Percentiles rank a stretch among this genome's conserved stretches.
Conservation (phyloP, 2,888 invertebrate genomes). For the Netelia melanura region DNA sequence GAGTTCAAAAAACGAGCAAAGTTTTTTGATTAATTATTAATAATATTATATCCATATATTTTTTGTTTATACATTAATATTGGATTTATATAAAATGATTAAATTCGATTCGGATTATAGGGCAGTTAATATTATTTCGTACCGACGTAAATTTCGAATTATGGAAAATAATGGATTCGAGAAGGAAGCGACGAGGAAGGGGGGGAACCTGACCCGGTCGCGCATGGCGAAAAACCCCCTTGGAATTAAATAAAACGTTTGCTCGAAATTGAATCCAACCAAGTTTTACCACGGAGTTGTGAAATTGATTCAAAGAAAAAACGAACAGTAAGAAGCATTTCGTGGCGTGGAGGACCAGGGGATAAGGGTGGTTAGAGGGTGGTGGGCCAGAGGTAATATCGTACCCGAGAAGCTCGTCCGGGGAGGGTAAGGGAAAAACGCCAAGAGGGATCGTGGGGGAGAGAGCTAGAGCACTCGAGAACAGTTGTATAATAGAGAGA, state of each 20-base stretch:
- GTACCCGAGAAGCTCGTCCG: conserved; percentile 45
- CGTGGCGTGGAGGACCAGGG: conserved; percentile 4
- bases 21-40: too few species aligned
- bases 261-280: conserved; percentile 64
- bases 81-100: too few species aligned
- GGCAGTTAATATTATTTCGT: too few species aligned
- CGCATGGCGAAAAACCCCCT: conserved; percentile 8
- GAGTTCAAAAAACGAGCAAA: too few species aligned
- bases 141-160: conserved; percentile 26
- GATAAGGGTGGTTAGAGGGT: conserved; percentile 19
- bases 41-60: too few species aligned
- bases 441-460: conserved; percentile 15
- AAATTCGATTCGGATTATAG: too few species aligned
- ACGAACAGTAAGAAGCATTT: conserved; percentile 25
- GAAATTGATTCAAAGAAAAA: conserved; percentile 66
- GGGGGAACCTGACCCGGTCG: background rate
- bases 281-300: conserved; percentile 63
- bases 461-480: conserved; percentile 61
- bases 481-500: conserved; percentile 69
- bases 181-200: conserved; percentile 1
- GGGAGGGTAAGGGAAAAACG: background rate
- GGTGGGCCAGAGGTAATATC: conserved; percentile 59
- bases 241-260: conserved; percentile 65
- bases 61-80: too few species aligned
- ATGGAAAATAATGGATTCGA: conserved; percentile 36